Percentiles rank a stretch among this genome's conserved stretches.
These are phyloP conservation scores for Hafferia zeledoni DNA, from an alignment of 2,797 vertebrate species.

Conservation along the genomic window DNA sequence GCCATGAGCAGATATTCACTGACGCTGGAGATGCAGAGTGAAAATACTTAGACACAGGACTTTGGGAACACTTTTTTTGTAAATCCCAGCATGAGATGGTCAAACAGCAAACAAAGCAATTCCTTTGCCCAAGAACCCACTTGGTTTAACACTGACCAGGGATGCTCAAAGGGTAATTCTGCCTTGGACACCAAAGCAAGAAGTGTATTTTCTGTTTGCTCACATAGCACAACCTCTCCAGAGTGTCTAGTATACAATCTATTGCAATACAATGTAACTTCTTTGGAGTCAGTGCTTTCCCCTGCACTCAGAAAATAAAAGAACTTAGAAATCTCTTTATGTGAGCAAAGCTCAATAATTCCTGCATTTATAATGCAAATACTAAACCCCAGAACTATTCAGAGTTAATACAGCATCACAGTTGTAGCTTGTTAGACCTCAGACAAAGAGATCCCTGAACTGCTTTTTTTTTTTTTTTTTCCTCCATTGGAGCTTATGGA, in stretches of 20 bases:
- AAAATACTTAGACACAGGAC: background rate
- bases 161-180: background rate
- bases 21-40: background rate
- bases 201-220: background rate
- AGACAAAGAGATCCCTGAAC: slow-evolving; percentile 2
- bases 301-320: background rate
- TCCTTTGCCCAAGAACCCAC: background rate
- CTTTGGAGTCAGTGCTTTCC: background rate
- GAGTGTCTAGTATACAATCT: background rate
- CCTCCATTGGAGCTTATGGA: background rate
- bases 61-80: background rate
- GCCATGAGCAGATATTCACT: background rate
- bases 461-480: background rate
- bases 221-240: background rate
- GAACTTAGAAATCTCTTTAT: background rate
- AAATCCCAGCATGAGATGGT: background rate
- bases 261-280: background rate
- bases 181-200: background rate
- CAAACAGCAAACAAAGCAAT: background rate
- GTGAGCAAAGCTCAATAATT: background rate
- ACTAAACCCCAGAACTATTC: background rate
- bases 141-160: background rate
- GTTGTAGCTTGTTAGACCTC: background rate
- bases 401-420: background rate
- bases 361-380: slow-evolving; percentile 17